Evolutionary conservation across 2,888 invertebrate genomes (phyloP).

Genomic region (Orchestes rusci): DNA sequence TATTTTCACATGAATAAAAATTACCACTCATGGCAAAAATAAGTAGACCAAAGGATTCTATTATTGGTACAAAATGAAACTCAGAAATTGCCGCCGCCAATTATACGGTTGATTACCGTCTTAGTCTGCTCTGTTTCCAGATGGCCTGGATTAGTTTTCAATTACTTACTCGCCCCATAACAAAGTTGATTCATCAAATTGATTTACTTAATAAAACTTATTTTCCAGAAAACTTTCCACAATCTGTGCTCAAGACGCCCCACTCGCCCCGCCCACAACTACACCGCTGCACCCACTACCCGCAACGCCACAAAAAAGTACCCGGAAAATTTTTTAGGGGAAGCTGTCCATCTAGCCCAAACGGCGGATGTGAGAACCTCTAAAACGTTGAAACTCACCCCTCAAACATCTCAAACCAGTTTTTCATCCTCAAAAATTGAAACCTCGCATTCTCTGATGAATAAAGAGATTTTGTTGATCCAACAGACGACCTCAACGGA

Average conservation of each 20-base stretch:
- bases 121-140: too few relatives aligned
- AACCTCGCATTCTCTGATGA: conserved; percentile 12
- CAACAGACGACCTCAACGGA: not conserved
- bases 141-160: too few relatives aligned
- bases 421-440: conserved; percentile 22
- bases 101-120: too few relatives aligned
- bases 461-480: conserved; percentile 1
- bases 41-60: too few relatives aligned
- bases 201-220: too few relatives aligned
- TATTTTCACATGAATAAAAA: too few relatives aligned
- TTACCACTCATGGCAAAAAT: too few relatives aligned
- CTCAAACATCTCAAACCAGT: conserved; percentile 23
- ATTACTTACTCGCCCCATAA: too few relatives aligned
- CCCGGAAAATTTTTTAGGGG: conserved; percentile 25
- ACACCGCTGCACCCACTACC: conserved; percentile 19
- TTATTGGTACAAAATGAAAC: too few relatives aligned
- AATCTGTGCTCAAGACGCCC: conserved; percentile 27
- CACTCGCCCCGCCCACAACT: conserved; percentile 21
- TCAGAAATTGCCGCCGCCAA: too few relatives aligned
- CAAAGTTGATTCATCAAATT: too few relatives aligned
- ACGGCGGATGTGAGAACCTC: conserved; percentile 23
- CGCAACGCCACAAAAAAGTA: conserved; percentile 17
- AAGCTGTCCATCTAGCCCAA: conserved; percentile 19
- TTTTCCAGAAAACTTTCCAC: conserved; percentile 32
- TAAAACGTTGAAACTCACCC: conserved; percentile 13